These are phyloP conservation scores for Premnoplex brunnescens DNA, from an alignment of 2,797 vertebrate genomes.

Conservation along the genomic window DNA sequence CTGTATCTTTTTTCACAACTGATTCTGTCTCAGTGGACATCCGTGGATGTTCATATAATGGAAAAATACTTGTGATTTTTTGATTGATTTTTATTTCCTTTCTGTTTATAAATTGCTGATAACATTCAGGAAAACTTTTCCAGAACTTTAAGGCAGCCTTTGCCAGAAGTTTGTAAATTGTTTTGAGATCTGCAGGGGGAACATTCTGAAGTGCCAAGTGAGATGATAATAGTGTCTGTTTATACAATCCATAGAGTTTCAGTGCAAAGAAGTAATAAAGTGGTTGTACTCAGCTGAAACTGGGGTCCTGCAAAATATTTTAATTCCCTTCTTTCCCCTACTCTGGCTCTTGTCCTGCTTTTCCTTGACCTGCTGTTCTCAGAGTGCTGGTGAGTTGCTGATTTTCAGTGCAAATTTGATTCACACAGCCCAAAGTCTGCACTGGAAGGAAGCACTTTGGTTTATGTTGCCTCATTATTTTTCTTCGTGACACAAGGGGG, in stretches of 20 bases:
- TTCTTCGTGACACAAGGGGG: neutral
- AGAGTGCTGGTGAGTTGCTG: neutral
- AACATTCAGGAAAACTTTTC: neutral
- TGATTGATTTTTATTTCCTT: neutral
- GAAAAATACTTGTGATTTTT: neutral
- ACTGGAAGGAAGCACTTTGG: neutral
- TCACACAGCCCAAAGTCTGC: neutral
- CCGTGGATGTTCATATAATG: neutral
- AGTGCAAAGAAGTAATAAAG: neutral
- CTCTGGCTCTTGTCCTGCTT: neutral
- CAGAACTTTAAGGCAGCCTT: neutral
- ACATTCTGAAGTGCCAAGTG: neutral
- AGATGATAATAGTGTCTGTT: neutral
- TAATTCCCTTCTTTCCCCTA: neutral
- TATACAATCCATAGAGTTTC: neutral
- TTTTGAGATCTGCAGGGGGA: neutral
- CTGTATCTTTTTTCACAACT: neutral
- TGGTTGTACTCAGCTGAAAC: neutral
- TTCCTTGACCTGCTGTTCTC: neutral
- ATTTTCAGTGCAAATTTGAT: constrained; percentile 7
- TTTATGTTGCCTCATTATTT: constrained; percentile 34
- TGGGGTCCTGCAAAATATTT: neutral
- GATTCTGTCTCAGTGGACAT: neutral
- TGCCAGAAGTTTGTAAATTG: neutral
- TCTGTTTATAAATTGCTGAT: neutral